Conservation (phyloP, 1,140 invertebrate species). For the Sinonovacula constricta region DNA sequence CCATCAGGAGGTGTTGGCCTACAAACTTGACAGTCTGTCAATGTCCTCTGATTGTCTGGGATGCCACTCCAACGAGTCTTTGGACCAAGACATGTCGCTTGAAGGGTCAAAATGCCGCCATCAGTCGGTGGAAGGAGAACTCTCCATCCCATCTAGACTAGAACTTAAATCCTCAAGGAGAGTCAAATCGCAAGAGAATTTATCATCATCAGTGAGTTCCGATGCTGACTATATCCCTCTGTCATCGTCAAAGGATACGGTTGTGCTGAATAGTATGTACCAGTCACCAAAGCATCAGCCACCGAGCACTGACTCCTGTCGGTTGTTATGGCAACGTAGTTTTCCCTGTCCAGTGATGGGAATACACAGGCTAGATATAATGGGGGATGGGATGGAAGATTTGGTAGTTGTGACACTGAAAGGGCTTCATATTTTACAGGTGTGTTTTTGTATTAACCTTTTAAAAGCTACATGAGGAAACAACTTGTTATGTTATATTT, state of each 20-base stretch:
- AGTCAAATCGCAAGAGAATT: conserved; percentile 65
- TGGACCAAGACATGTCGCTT: too few relatives aligned
- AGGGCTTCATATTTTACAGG: conserved; percentile 86
- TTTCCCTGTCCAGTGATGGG: conserved; percentile 84
- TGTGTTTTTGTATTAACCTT: conserved; percentile 58
- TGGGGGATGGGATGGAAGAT: conserved; percentile 85
- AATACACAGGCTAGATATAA: conserved; percentile 84
- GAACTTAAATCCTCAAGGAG: conserved; percentile 32
- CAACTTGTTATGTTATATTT: neutral
- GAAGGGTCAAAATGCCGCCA: conserved; percentile 45
- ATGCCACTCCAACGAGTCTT: too few relatives aligned
- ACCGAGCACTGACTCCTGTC: neutral
- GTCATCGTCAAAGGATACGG: conserved; percentile 35
- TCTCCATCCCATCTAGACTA: conserved; percentile 16
- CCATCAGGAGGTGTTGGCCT: conserved; percentile 82
- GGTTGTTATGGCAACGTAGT: conserved; percentile 74
- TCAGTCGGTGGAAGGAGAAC: conserved; percentile 56
- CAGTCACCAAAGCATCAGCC: neutral
- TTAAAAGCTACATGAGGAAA: neutral
- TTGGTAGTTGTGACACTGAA: conserved; percentile 84
- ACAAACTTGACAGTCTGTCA: conserved; percentile 74
- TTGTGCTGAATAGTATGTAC: neutral
- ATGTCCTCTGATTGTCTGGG: neutral
- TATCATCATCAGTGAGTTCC: conserved; percentile 30
- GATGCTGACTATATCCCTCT: conserved; percentile 25